Base-by-base conservation (phyloP, 2,888 invertebrate species). In the Saturnia japonica region DNA sequence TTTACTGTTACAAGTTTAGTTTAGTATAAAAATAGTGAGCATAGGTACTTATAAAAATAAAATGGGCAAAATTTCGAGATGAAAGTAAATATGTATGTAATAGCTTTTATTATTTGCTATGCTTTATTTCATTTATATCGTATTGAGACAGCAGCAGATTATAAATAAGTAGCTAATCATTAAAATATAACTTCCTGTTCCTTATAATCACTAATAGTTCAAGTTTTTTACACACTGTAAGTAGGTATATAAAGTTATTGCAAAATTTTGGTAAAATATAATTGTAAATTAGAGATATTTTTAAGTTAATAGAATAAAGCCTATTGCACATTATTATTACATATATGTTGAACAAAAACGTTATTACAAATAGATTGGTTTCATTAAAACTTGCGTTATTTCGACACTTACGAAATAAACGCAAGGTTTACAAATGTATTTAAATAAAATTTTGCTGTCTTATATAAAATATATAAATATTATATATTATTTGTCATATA, bases 391-490 rank as follows among this genome's bases (percentile, higher is more conserved):
- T 90, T 89, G 84, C 88, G 82, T 82, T 90, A 86, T 91, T 93
- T 94, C 93, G 93, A 79, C 76, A 70, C 28, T 68, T 68, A 83
- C 93, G 93, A 94, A 94, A 87, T 90, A 87, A 78, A 77, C 78
- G 80, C 85, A 87, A 86, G 78, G 86, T 88, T 87, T 82, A 75
- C 70, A 69, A 71, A 71, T 69, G 66, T 51, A 54, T 68, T 69
- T 28, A 43, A n/a, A 9, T 22, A 25, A 66, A 66, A 54, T 67
- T 60, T 51, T 51, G 82, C 80, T 85, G 87, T 91, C 91, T 91
- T 88, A 88, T 83, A 88, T 89, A 89, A 84, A 85, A 85, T 93
- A 91, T 93, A 92, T 92, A 91, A 89, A 86, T 86, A 83, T 90
- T 93, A 91, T 93, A 94, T 93, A 91, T 91, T 84, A 85, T 81